These are phyloP conservation scores for Cinclus mexicanus DNA, from an alignment of 2,113 vertebrate genomes.

Conservation along the genomic window DNA sequence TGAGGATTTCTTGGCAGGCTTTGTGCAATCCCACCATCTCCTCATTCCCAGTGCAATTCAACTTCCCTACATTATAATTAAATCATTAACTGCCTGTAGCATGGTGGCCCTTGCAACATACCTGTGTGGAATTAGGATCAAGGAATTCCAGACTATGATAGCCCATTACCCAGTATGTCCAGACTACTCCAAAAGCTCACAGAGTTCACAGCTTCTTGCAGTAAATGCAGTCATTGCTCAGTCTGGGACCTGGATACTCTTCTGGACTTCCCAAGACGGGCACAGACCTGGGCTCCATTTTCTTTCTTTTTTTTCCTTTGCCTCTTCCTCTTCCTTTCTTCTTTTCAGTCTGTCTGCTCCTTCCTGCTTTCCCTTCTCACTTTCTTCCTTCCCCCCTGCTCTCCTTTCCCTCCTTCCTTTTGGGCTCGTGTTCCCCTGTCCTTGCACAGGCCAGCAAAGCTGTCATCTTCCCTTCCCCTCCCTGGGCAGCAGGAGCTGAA, in stretches of 20 bases:
- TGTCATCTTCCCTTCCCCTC: background rate
- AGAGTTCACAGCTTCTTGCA: background rate
- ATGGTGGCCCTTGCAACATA: background rate
- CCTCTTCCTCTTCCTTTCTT: background rate
- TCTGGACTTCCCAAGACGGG: background rate
- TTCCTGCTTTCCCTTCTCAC: background rate
- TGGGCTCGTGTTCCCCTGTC: fast-evolving
- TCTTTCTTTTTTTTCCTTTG: background rate
- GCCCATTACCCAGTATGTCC: background rate
- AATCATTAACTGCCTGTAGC: background rate
- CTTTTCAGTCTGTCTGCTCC: background rate
- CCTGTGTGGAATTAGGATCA: background rate
- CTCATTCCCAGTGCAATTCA: background rate
- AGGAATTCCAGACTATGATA: background rate
- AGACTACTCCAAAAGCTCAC: background rate
- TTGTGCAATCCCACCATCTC: background rate
- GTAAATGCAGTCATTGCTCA: background rate
- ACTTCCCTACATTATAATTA: background rate
- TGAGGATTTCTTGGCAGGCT: background rate
- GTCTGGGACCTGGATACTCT: background rate
- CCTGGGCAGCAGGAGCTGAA: background rate
- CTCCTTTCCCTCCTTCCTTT: background rate
- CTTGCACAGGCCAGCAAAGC: background rate
- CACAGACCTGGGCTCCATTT: background rate
- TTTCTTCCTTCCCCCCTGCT: background rate